Percentiles rank a stretch among this genome's conserved stretches.
Evolutionary conservation across 1,140 invertebrate species (phyloP).

Genomic region (Drosophila serrata): DNA sequence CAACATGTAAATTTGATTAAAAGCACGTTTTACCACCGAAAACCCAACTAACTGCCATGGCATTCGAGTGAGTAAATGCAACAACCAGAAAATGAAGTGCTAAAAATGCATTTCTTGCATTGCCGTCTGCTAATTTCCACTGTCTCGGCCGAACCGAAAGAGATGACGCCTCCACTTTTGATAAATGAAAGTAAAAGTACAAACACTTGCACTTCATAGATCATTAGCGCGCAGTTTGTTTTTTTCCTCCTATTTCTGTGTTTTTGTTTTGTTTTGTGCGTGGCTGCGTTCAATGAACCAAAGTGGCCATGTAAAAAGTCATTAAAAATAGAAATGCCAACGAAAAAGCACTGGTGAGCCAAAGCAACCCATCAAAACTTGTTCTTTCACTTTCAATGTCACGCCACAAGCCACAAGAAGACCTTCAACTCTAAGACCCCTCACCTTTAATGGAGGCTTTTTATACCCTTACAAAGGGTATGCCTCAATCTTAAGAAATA

Average conservation of each 20-base stretch:
- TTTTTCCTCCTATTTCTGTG: slow-evolving; percentile 22
- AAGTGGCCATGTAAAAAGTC: slow-evolving; percentile 66
- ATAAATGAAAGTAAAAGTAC: slow-evolving; percentile 84
- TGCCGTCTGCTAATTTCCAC: slow-evolving; percentile 68
- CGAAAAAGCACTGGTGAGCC: slow-evolving; percentile 12
- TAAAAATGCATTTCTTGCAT: slow-evolving; percentile 61
- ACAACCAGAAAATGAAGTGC: slow-evolving; percentile 66
- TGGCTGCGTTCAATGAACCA: slow-evolving; percentile 71
- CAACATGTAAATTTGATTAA: slow-evolving; percentile 81
- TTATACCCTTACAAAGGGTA: slow-evolving; percentile 3
- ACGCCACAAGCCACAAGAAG: slow-evolving; percentile 66
- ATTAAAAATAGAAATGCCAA: slow-evolving; percentile 75
- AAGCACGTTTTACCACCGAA: slow-evolving; percentile 72
- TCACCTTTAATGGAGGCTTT: slow-evolving; percentile 14
- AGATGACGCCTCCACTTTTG: slow-evolving; percentile 79
- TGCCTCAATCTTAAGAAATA: not conserved
- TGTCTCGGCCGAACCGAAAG: slow-evolving; percentile 33
- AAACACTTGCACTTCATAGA: slow-evolving; percentile 74
- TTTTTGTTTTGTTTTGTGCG: slow-evolving; percentile 41
- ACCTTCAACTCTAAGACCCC: slow-evolving; percentile 71
- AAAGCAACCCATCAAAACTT: slow-evolving; percentile 64
- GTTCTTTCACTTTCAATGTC: slow-evolving; percentile 84
- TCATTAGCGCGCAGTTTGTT: slow-evolving; percentile 68
- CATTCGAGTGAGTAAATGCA: slow-evolving; percentile 10
- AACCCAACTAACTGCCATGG: slow-evolving; percentile 28